Conservation (phyloP, 2,888 invertebrate genomes). For the Rotaria sp. region DNA sequence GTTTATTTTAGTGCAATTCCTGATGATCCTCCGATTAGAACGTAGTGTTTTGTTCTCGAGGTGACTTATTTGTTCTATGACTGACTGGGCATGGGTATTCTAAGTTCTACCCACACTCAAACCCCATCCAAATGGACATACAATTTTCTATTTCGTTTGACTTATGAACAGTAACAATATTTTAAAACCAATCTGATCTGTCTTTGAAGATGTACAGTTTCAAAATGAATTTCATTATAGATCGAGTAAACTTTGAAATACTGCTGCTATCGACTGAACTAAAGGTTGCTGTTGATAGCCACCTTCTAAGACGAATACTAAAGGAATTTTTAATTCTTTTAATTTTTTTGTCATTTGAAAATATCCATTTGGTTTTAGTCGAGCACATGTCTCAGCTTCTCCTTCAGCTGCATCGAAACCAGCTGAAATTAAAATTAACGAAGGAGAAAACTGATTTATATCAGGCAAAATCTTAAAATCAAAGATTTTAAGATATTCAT, state of each 20-base stretch:
- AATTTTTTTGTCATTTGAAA: neutral
- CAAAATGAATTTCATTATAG: neutral
- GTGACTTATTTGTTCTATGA: too few species aligned
- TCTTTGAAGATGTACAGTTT: too few species aligned
- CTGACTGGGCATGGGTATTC: too few species aligned
- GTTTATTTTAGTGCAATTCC: too few species aligned
- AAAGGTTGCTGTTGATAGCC: neutral
- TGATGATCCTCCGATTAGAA: too few species aligned
- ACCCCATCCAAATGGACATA: too few species aligned
- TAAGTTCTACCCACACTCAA: too few species aligned
- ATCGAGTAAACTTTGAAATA: neutral
- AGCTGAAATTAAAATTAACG: neutral
- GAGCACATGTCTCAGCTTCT: neutral
- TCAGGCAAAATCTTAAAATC: neutral
- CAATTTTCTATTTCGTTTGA: too few species aligned
- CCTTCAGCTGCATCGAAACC: neutral
- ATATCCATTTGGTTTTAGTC: neutral
- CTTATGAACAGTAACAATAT: too few species aligned
- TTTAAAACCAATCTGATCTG: too few species aligned
- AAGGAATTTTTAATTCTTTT: neutral
- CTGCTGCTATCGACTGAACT: neutral
- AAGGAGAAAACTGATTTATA: neutral
- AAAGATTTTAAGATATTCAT: neutral
- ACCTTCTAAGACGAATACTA: neutral
- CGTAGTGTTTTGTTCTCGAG: too few species aligned